These are phyloP conservation scores for Pediacus dermestoides DNA, from an alignment of 2,888 invertebrate species.

Conservation along the genomic window DNA sequence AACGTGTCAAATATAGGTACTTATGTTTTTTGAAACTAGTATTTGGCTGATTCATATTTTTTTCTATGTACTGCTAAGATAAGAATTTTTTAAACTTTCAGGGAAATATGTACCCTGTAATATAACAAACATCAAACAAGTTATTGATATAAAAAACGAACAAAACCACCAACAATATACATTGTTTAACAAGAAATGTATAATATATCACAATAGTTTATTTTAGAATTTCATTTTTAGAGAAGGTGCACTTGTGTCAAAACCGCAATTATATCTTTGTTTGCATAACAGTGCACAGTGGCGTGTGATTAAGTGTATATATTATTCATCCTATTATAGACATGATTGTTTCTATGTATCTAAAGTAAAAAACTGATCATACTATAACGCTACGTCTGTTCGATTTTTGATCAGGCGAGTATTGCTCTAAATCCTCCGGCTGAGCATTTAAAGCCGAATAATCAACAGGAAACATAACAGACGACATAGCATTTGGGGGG, in stretches of 20 bases:
- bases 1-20: too few species aligned
- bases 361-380: slow-evolving; percentile 35
- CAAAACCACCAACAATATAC: too few species aligned
- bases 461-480: slow-evolving; percentile 68
- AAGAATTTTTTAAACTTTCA: too few species aligned
- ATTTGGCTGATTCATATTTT: too few species aligned
- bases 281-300: slow-evolving; percentile 10
- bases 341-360: too few species aligned
- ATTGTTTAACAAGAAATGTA: slow-evolving; percentile 8
- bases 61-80: too few species aligned
- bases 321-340: background rate
- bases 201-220: slow-evolving; percentile 43
- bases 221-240: slow-evolving; percentile 46
- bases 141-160: too few species aligned
- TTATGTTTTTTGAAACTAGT: too few species aligned
- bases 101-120: too few species aligned
- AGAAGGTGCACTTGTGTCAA: slow-evolving; percentile 49
- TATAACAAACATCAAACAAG: too few species aligned
- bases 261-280: slow-evolving; percentile 7
- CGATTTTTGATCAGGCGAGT: slow-evolving; percentile 64
- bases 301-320: slow-evolving; percentile 2
- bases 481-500: slow-evolving; percentile 54
- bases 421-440: slow-evolving; percentile 67
- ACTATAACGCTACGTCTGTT: slow-evolving; percentile 70
- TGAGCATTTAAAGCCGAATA: slow-evolving; percentile 71